These are phyloP conservation scores for Tenthredo livida DNA, from an alignment of 2,888 invertebrate species.

Conservation along the genomic window DNA sequence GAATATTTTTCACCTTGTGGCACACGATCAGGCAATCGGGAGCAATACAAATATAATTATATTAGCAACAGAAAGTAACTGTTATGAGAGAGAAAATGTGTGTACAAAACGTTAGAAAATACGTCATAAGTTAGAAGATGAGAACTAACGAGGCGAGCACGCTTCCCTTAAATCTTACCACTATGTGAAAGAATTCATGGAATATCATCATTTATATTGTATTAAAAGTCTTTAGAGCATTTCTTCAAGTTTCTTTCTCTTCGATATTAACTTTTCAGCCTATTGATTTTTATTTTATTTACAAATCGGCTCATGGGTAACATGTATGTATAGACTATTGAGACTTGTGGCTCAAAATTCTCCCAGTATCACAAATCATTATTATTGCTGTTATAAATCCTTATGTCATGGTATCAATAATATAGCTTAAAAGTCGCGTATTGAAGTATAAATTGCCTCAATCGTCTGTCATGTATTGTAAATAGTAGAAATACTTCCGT, in stretches of 20 bases:
- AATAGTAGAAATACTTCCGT: constrained; percentile 71
- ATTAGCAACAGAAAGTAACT: constrained; percentile 30
- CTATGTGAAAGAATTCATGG: constrained; percentile 34
- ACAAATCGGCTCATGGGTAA: constrained; percentile 20
- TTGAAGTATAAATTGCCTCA: constrained; percentile 64
- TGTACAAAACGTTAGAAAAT: constrained; percentile 26
- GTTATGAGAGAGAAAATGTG: not conserved
- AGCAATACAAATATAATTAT: constrained; percentile 12
- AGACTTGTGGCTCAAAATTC: constrained; percentile 21
- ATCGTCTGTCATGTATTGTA: constrained; percentile 69
- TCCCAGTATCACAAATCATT: constrained; percentile 23
- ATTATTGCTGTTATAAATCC: constrained; percentile 34
- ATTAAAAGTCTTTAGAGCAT: constrained; percentile 32
- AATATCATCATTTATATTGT: not conserved
- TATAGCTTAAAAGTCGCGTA: constrained; percentile 66
- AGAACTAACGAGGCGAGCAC: constrained; percentile 46
- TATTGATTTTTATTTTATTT: constrained; percentile 30
- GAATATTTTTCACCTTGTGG: constrained; percentile 24
- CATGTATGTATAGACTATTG: constrained; percentile 38
- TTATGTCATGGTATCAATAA: constrained; percentile 63
- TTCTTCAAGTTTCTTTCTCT: constrained; percentile 15
- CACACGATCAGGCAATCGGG: constrained; percentile 21
- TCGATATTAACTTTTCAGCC: constrained; percentile 17
- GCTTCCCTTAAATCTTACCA: constrained; percentile 26
- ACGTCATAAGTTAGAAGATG: constrained; percentile 35